Conservation (phyloP, 2,888 invertebrate species). For the Oscheius sp. region DNA sequence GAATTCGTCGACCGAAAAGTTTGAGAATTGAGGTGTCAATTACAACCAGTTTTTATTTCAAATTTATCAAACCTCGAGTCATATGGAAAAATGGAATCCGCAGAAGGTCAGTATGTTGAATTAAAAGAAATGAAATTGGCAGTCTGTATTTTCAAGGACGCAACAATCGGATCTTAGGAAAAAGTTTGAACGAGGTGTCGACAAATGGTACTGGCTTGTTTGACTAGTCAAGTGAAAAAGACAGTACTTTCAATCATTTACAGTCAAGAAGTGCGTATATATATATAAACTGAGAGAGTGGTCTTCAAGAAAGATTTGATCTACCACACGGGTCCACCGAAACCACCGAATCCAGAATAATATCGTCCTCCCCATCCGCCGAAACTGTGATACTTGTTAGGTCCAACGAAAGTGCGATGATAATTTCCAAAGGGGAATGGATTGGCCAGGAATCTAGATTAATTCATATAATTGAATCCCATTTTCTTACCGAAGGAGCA, state of each 20-base stretch:
- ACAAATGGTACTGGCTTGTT: conserved; percentile 22
- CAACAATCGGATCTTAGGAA: conserved; percentile 17
- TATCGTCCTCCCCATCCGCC: conserved; percentile 56
- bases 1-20: neutral
- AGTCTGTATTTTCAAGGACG: conserved; percentile 19
- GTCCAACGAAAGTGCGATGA: conserved; percentile 50
- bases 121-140: neutral
- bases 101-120: neutral
- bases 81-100: neutral
- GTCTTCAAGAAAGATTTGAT: conserved; percentile 22
- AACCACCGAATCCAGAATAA: conserved; percentile 53
- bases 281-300: neutral
- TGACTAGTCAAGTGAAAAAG: conserved; percentile 8
- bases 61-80: neutral
- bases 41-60: neutral
- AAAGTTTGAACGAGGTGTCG: conserved; percentile 5
- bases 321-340: conserved; percentile 48
- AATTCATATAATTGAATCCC: neutral
- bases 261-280: neutral
- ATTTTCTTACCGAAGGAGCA: conserved; percentile 44
- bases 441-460: conserved; percentile 51
- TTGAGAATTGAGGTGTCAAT: neutral
- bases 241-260: conserved; percentile 4
- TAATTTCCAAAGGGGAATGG: conserved; percentile 48
- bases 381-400: conserved; percentile 59